Evolutionary conservation across 2,888 invertebrate species (phyloP).

Genomic region (Salticus scenicus): DNA sequence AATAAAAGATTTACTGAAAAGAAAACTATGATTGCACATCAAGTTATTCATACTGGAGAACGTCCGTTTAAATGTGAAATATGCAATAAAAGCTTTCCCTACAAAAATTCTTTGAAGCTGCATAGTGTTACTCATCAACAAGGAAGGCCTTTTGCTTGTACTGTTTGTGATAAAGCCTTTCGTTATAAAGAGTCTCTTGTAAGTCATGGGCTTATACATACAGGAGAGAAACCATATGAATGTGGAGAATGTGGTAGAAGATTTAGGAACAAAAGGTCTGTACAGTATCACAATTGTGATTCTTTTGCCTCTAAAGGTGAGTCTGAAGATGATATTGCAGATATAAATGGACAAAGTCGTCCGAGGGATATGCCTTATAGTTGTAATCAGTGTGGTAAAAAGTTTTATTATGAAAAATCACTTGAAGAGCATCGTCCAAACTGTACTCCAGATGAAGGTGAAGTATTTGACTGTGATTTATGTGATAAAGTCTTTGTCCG

Average conservation of each 20-base stretch:
- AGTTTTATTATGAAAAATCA: neutral
- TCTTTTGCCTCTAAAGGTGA: no score
- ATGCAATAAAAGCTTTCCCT: neutral
- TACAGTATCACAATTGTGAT: neutral
- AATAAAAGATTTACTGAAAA: neutral
- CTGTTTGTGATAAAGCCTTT: conserved; percentile 16
- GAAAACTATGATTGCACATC: neutral
- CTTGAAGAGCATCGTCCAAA: neutral
- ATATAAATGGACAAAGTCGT: neutral
- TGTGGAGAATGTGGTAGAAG: neutral
- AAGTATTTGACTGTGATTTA: neutral
- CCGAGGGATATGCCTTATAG: neutral
- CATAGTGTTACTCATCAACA: neutral
- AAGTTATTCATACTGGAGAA: neutral
- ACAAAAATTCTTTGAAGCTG: neutral
- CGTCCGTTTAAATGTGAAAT: neutral
- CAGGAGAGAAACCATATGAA: neutral
- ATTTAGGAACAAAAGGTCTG: neutral
- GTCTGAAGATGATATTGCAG: neutral
- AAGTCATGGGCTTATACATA: conserved; percentile 25
- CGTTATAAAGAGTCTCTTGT: neutral
- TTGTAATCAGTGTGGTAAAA: neutral
- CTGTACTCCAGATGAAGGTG: neutral
- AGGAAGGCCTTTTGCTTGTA: neutral
- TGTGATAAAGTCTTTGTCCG: neutral